Evolutionary conservation across 92 coral and sea anemone species (phyloP).

Genomic region (Diadumene lineata): DNA sequence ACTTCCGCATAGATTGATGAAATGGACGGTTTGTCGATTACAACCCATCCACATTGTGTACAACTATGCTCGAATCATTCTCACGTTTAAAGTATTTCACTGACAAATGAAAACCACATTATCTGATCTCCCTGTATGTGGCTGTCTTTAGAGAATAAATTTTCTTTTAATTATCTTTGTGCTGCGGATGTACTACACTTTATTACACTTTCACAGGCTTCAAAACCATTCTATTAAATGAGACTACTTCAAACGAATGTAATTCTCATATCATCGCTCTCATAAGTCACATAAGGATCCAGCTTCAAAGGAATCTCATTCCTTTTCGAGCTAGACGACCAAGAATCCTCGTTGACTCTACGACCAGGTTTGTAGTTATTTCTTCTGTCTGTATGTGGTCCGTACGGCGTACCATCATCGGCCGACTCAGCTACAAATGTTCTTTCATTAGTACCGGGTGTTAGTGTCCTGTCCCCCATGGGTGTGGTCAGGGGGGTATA

Average conservation of each 20-base stretch:
- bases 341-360: slow-evolving; percentile 23
- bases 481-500: slow-evolving; percentile 19
- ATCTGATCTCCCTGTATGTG: no score
- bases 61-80: no score
- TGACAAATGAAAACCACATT: no score
- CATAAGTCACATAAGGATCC: slow-evolving; percentile 81
- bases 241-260: slow-evolving; percentile 68
- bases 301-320: slow-evolving; percentile 52
- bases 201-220: no score
- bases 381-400: slow-evolving; percentile 37
- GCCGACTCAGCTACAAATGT: slow-evolving; percentile 62
- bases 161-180: no score
- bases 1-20: no score
- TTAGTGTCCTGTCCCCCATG: slow-evolving; percentile 58
- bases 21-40: no score
- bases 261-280: slow-evolving; percentile 78
- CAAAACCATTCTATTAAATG: no score
- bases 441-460: slow-evolving; percentile 67
- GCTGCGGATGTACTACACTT: no score
- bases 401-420: slow-evolving; percentile 51
- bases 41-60: no score
- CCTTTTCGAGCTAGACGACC: slow-evolving; percentile 31
- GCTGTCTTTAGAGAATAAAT: no score
- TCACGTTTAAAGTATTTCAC: no score
- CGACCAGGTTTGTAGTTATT: slow-evolving; percentile 34